Evolutionary conservation across 2,113 vertebrate species (phyloP).

Genomic region (Galeopterus variegatus): DNA sequence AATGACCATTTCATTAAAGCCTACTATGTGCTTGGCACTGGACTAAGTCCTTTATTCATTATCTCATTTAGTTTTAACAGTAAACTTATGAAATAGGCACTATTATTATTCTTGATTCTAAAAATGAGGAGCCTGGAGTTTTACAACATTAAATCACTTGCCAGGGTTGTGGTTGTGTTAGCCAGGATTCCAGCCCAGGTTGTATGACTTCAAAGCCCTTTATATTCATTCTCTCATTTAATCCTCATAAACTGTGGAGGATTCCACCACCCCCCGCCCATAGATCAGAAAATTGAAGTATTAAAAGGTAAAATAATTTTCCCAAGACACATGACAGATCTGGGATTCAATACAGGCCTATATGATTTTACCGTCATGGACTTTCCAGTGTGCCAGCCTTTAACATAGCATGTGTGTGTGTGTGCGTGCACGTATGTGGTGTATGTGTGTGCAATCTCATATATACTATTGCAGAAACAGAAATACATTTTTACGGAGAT

Average conservation of each 20-base stretch:
- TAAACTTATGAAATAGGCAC: background rate
- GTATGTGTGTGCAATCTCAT: background rate
- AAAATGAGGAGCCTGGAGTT: background rate
- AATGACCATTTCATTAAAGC: background rate
- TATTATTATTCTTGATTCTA: background rate
- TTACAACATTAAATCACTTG: background rate
- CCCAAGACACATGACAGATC: background rate
- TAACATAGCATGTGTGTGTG: background rate
- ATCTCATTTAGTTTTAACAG: background rate
- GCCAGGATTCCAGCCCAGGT: background rate
- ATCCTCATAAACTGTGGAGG: background rate
- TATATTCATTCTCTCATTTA: slow-evolving; percentile 16
- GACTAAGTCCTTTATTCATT: background rate
- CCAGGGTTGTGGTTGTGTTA: background rate
- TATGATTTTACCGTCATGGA: background rate
- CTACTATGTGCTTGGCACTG: background rate
- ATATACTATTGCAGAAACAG: background rate
- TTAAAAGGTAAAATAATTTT: slow-evolving; percentile 48
- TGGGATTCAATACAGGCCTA: background rate
- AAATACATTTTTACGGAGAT: background rate
- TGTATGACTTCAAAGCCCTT: background rate
- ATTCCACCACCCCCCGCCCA: background rate
- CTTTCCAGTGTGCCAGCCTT: background rate
- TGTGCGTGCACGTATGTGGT: background rate
- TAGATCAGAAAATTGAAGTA: background rate